Percentiles rank a stretch among this genome's conserved stretches.
phyloP scores from a whole-genome alignment of 1,140 invertebrate species.

The Drosophila orena region DNA sequence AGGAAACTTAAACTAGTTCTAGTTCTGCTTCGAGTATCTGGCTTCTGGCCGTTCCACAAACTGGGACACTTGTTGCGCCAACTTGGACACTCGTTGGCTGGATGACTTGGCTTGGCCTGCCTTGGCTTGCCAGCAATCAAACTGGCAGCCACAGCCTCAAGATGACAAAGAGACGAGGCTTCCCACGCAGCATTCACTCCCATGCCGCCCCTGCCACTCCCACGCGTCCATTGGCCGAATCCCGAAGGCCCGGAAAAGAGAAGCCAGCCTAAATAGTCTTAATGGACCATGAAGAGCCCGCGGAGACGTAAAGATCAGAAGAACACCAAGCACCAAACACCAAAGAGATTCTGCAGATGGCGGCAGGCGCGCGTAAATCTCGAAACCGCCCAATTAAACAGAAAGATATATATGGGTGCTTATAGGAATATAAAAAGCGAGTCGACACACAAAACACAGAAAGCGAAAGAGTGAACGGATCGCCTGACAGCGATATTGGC shows the following conservation, averaged over 20 bases:
- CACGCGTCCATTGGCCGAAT: neutral
- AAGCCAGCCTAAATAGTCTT: conserved; percentile 78
- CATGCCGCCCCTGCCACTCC: conserved; percentile 7
- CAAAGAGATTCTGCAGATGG: conserved; percentile 39
- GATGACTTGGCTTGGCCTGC: conserved; percentile 11
- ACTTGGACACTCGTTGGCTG: conserved; percentile 50
- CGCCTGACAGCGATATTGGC: conserved; percentile 46
- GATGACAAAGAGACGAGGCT: conserved; percentile 51
- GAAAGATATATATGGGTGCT: conserved; percentile 21
- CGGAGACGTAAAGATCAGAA: conserved; percentile 34
- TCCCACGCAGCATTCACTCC: conserved; percentile 62
- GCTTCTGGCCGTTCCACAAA: conserved; percentile 57
- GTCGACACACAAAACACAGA: conserved; percentile 48
- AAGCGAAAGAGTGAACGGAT: conserved; percentile 24
- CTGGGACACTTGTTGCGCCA: conserved; percentile 78
- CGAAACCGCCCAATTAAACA: conserved; percentile 73
- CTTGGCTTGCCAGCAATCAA: conserved; percentile 49
- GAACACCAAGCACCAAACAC: neutral
- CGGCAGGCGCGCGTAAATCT: conserved; percentile 70
- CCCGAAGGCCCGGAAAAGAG: conserved; percentile 26
- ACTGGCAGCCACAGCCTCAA: conserved; percentile 34
- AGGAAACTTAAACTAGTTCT: conserved; percentile 81
- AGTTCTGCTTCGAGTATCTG: conserved; percentile 64
- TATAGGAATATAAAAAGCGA: conserved; percentile 19
- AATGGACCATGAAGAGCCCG: conserved; percentile 76